Percentiles rank a stretch among this genome's conserved stretches.
phyloP scores from a whole-genome alignment of 2,797 vertebrate species.

The Leptatherina wallacei region DNA sequence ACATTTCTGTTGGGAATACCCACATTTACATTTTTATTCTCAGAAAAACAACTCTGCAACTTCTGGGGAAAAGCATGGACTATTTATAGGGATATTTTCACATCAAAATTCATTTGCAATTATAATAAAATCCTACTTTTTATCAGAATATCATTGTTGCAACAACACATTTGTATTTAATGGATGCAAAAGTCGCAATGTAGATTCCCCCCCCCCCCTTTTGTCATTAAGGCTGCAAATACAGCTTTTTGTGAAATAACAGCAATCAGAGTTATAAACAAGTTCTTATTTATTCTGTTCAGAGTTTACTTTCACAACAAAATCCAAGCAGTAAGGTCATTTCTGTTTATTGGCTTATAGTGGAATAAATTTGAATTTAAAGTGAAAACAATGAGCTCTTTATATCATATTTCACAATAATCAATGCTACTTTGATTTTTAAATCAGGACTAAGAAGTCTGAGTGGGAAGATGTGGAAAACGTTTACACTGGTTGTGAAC shows the following conservation, averaged over 20 bases:
- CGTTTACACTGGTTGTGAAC: slow-evolving; percentile 14
- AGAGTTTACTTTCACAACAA: slow-evolving; percentile 61
- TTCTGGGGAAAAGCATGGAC: slow-evolving; percentile 72
- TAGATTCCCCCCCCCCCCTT: slow-evolving; percentile 32
- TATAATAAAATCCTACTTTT: slow-evolving; percentile 74
- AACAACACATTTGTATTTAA: slow-evolving; percentile 77
- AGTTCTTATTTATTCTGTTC: slow-evolving; percentile 69
- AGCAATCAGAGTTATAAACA: slow-evolving; percentile 65
- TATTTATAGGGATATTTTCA: slow-evolving; percentile 75
- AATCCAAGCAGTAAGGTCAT: slow-evolving; percentile 58
- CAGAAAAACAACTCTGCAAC: slow-evolving; percentile 71
- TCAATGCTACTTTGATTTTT: slow-evolving; percentile 64
- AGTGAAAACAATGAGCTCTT: slow-evolving; percentile 60
- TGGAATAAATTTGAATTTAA: slow-evolving; percentile 65
- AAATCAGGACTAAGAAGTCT: slow-evolving; percentile 49
- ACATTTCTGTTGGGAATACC: slow-evolving; percentile 69
- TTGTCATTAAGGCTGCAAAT: slow-evolving; percentile 64
- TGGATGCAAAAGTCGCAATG: slow-evolving; percentile 66
- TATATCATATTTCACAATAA: slow-evolving; percentile 64
- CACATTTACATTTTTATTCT: slow-evolving; percentile 68
- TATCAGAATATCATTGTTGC: slow-evolving; percentile 66
- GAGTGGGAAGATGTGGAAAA: slow-evolving; percentile 25
- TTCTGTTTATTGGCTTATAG: slow-evolving; percentile 55
- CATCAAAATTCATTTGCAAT: slow-evolving; percentile 78
- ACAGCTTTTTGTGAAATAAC: slow-evolving; percentile 55